Evolutionary conservation across 1,140 invertebrate species (phyloP).

Genomic region (Platyscapa corneri): DNA sequence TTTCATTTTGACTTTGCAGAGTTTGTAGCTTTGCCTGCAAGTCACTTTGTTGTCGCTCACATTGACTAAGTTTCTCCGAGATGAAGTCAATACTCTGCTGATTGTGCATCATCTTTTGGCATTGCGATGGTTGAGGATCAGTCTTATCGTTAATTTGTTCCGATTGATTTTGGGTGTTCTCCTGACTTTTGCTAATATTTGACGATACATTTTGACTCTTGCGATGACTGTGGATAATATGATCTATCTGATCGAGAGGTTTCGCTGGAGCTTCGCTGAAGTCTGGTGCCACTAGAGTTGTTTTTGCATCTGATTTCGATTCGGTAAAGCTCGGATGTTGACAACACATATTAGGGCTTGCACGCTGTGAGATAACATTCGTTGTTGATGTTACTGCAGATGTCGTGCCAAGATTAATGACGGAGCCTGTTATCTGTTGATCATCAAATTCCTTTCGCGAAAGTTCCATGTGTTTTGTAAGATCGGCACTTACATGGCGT

Average conservation of each 20-base stretch:
- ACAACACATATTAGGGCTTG: slow-evolving; percentile 69
- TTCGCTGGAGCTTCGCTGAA: slow-evolving; percentile 64
- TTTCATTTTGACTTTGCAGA: slow-evolving; percentile 72
- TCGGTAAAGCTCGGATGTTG: slow-evolving; percentile 69
- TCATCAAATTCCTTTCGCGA: slow-evolving; percentile 71
- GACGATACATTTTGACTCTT: slow-evolving; percentile 64
- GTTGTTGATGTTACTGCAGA: slow-evolving; percentile 50
- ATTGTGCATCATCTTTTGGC: slow-evolving; percentile 64
- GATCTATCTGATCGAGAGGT: slow-evolving; percentile 67
- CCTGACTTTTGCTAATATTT: slow-evolving; percentile 64
- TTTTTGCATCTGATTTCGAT: slow-evolving; percentile 68
- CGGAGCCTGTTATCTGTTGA: slow-evolving; percentile 69
- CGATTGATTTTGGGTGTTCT: slow-evolving; percentile 60
- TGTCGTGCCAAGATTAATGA: slow-evolving; percentile 66
- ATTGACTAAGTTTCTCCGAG: slow-evolving; percentile 70
- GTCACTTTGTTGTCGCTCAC: slow-evolving; percentile 70
- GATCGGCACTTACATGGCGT: slow-evolving; percentile 71
- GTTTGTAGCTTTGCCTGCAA: slow-evolving; percentile 70
- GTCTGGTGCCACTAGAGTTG: slow-evolving; percentile 66
- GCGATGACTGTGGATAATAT: slow-evolving; percentile 71
- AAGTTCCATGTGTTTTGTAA: slow-evolving; percentile 72
- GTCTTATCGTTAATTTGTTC: slow-evolving; percentile 59
- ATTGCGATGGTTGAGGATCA: slow-evolving; percentile 52
- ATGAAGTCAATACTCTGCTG: slow-evolving; percentile 70
- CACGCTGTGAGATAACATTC: slow-evolving; percentile 59